Evolutionary conservation across 2,797 vertebrate species (phyloP).

Genomic region (Adrianichthys oophorus): DNA sequence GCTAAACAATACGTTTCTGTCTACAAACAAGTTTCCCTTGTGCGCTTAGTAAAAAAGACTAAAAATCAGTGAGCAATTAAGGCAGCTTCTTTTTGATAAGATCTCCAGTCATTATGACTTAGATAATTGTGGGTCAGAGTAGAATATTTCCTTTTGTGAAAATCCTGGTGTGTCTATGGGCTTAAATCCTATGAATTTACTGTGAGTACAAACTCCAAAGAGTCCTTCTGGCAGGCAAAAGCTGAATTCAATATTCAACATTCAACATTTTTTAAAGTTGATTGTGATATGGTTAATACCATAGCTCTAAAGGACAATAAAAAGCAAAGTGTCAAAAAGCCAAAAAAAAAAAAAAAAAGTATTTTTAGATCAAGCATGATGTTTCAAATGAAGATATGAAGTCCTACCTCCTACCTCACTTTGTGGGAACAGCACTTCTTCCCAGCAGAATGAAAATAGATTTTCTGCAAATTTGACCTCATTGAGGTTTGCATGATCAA

Average conservation of each 20-base stretch:
- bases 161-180: slow-evolving; percentile 70
- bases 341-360: too few relatives aligned
- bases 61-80: slow-evolving; percentile 81
- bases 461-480: slow-evolving; percentile 48
- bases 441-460: slow-evolving; percentile 54
- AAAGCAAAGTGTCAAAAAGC: too few relatives aligned
- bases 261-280: slow-evolving; percentile 24
- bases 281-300: neutral
- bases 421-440: slow-evolving; percentile 35
- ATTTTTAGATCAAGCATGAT: slow-evolving; percentile 29
- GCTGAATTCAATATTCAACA: too few relatives aligned
- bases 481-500: slow-evolving; percentile 52
- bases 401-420: slow-evolving; percentile 52
- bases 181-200: slow-evolving; percentile 62
- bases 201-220: slow-evolving; percentile 65
- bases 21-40: slow-evolving; percentile 48
- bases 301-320: too few relatives aligned
- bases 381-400: slow-evolving; percentile 50
- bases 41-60: slow-evolving; percentile 51
- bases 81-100: slow-evolving; percentile 68
- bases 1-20: slow-evolving; percentile 38
- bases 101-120: slow-evolving; percentile 74
- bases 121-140: slow-evolving; percentile 75
- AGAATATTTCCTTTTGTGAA: slow-evolving; percentile 72
- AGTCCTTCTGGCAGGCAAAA: slow-evolving; percentile 12